Evolutionary conservation across 2,113 vertebrate genomes (phyloP).

Genomic region (Castor canadensis): DNA sequence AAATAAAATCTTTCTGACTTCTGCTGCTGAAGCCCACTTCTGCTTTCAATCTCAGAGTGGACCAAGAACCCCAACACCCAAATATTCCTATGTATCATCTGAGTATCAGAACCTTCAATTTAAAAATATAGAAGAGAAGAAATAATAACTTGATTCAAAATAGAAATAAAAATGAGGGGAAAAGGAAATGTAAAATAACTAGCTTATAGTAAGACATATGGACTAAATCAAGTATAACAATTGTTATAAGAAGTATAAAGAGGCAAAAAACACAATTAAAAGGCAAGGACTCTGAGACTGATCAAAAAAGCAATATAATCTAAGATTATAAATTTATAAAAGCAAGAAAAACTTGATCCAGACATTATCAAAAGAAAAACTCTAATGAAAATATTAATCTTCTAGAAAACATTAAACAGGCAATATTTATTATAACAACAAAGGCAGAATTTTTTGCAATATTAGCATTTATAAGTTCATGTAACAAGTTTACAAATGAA

Average conservation of each 20-base stretch:
- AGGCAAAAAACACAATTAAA: neutral
- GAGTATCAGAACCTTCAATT: neutral
- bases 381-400: neutral
- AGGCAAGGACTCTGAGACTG: no score
- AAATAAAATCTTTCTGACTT: no score
- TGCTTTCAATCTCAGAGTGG: no score
- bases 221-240: no score
- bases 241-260: neutral
- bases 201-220: neutral
- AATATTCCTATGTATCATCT: no score
- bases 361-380: neutral
- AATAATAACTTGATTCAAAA: neutral
- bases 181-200: neutral
- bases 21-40: no score
- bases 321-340: neutral
- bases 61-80: no score
- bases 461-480: neutral
- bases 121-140: neutral
- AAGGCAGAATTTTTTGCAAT: neutral
- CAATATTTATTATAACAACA: neutral
- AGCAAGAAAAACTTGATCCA: neutral
- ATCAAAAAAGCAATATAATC: neutral
- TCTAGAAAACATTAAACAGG: neutral
- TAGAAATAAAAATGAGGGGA: no score
- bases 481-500: neutral